Evolutionary conservation across 2,113 vertebrate genomes (phyloP), one percentile per base, ranked within the genome.

Genomic region (Bubalus kerabau): DNA sequence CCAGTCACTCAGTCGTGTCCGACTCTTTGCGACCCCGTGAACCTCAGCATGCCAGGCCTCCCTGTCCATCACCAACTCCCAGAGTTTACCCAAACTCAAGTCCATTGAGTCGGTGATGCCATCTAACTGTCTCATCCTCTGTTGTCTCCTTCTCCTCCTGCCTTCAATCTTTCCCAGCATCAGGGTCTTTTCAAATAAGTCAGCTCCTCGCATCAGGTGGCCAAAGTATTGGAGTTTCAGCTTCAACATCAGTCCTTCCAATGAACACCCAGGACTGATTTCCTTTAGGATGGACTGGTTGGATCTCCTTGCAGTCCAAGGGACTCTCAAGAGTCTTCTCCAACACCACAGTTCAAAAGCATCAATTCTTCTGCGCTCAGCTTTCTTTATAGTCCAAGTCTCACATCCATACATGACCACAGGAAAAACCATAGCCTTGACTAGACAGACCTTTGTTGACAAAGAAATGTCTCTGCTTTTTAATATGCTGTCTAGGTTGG

Each of bases 141-240:
- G 17, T 67, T 1, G 0, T 67, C 16, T 9, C 17, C 8, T 67
- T n/a, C 64, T 67, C 16, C 17, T n/a, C 64, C 32, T 67, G 4
- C 64, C 32, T 67, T 67, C 32, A 67, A 19, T 21, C 64, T 67
- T 67, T 67, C 64, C 32, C 64, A n/a, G 19, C 64, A 36, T 36
- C 16, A 67, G 8, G 62, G 32, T n/a, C 16, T 67, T 67, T 67
- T 67, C 64, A n/a, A 67, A 5, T 67, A n/a, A 67, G 32, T n/a
- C 64, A 1, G 0, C 32, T 67, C 16, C 7, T n/a, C 1, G 0
- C 8, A n/a, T 67, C 32, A 67, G 62, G 16, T n/a, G 8, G 64
- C 64, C 64, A 19, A 67, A 67, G n/a, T 67, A n/a, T 10, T 67
- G 32, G 32, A 19, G 16, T 67, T 67, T 67, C 16, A 19, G 16